Evolutionary conservation across 1,140 invertebrate genomes (phyloP).

Genomic region (Trichonephila clavipes): DNA sequence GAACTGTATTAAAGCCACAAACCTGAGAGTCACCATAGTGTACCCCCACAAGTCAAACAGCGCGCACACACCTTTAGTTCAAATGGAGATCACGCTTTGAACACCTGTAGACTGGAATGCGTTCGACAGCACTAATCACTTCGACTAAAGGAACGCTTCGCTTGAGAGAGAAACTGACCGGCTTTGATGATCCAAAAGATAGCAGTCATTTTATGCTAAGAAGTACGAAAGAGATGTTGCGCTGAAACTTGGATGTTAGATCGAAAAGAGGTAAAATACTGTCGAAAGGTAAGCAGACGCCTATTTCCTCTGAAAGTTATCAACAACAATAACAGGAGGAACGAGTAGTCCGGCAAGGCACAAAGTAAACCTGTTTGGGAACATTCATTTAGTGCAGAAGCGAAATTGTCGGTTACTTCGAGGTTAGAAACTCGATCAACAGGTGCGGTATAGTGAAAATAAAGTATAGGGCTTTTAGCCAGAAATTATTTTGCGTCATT

Average conservation of each 20-base stretch:
- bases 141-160: background rate
- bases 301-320: constrained; percentile 12
- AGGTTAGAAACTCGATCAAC: background rate
- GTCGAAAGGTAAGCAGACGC: constrained; percentile 18
- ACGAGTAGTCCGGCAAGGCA: background rate
- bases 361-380: constrained; percentile 50
- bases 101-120: constrained; percentile 17
- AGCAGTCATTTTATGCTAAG: background rate
- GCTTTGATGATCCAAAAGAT: background rate
- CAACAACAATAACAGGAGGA: constrained; percentile 8
- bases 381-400: background rate
- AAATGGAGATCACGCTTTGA: background rate
- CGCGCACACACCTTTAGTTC: background rate
- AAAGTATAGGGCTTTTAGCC: too few species aligned
- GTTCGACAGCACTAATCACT: background rate
- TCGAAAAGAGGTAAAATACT: background rate
- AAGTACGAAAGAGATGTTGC: background rate
- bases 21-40: constrained; percentile 4
- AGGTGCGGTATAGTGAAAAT: background rate
- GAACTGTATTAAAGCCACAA: background rate
- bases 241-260: background rate
- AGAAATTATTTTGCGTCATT: too few species aligned
- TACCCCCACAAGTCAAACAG: background rate
- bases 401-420: background rate
- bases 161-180: background rate